Base-by-base conservation (phyloP, 2,797 vertebrate species). In the Valencia hispanica region DNA sequence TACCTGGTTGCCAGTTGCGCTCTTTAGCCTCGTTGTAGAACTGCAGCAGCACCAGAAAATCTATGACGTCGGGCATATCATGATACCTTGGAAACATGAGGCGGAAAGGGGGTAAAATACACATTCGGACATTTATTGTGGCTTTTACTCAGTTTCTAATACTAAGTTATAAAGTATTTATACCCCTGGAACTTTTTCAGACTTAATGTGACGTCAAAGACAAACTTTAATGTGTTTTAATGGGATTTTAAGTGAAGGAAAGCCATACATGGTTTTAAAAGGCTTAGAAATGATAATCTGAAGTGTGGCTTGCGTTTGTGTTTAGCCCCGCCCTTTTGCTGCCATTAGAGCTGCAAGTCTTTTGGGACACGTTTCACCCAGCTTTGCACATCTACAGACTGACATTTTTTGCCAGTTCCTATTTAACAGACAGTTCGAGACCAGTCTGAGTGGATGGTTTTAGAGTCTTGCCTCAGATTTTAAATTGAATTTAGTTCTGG, bases 1-100 rank as follows among this genome's bases (percentile, higher is more conserved):
- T 86, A 99, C 98, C 97, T 82, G 97, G 95, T 91, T 97, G 97
- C 98, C 98, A 99, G 94, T 99, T 99, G 87, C 95, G 96, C 91
- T 98, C 97, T 96, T 96, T 97, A 91, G 98, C 98, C 92, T 99
- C 98, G 45, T 97, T 97, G 93, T 99, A 99, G 95, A 98, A 98
- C 88, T 99, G 98, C 93, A 97, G 97, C 89, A 99, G 95, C 84
- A 99, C 97, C 93, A 99, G 95, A 91, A 99, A 99, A 88, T 99
- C 98, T 83, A 99, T 99, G 89, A 99, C 98, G 91, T 99, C 98
- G n/a, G 98, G 98, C 98, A 99, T 99, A 90, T 99, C 98, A 25
- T 99, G 98, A 93, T 99, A 99, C 90, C 98, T 99, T 80, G 50
- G 57, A 72, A 72, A 72, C 43, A 3, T 50, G 18, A 25, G 79